A percentile compares a stretch with the other conserved stretches of the same genome.
Evolutionary conservation across 1,140 invertebrate species (phyloP).

Genomic region (Trichoplusia ni): DNA sequence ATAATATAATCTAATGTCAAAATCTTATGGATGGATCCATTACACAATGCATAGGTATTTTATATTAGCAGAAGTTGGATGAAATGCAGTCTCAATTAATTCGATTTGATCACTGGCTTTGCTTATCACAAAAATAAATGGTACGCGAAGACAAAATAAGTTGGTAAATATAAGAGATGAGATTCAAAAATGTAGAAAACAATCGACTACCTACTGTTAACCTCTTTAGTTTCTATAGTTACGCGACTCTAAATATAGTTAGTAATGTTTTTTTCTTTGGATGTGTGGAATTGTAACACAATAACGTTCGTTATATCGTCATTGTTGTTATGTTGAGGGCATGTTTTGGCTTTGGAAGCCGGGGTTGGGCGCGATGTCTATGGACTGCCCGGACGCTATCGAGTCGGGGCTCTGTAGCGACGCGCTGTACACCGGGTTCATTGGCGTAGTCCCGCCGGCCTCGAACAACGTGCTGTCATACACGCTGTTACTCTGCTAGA

Average conservation of each 20-base stretch:
- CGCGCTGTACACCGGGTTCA: slow-evolving; percentile 87
- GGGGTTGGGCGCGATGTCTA: slow-evolving; percentile 55
- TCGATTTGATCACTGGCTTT: slow-evolving; percentile 61
- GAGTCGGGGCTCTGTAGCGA: slow-evolving; percentile 89
- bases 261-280: slow-evolving; percentile 58
- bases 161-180: slow-evolving; percentile 34
- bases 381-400: slow-evolving; percentile 83
- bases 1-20: slow-evolving; percentile 48
- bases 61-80: slow-evolving; percentile 55
- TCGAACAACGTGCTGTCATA: slow-evolving; percentile 91
- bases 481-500: slow-evolving; percentile 87
- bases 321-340: slow-evolving; percentile 68
- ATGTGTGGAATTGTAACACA: slow-evolving; percentile 47
- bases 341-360: slow-evolving; percentile 62
- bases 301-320: slow-evolving; percentile 25
- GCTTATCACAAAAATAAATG: slow-evolving; percentile 54
- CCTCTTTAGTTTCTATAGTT: slow-evolving; percentile 22
- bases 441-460: slow-evolving; percentile 84
- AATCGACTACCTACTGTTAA: slow-evolving; percentile 17
- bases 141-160: slow-evolving; percentile 14
- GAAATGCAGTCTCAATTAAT: slow-evolving; percentile 53
- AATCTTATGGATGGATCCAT: slow-evolving; percentile 69
- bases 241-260: slow-evolving; percentile 31
- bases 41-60: slow-evolving; percentile 48
- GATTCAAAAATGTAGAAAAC: slow-evolving; percentile 41